These are phyloP conservation scores for Parazoanthus darwini DNA, from an alignment of 92 coral and sea anemone genomes.

Conservation along the genomic window DNA sequence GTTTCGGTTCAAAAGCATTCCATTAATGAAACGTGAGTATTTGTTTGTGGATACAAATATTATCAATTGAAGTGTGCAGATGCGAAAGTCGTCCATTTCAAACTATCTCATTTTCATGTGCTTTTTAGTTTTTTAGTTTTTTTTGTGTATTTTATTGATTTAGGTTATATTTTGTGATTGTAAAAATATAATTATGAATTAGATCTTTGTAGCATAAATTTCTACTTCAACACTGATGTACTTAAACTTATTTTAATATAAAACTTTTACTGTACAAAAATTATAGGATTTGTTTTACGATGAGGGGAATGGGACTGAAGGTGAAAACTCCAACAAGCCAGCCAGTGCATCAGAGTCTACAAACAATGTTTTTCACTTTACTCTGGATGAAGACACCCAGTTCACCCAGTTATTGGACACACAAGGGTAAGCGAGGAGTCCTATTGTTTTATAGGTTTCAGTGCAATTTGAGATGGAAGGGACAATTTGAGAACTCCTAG, in stretches of 20 bases:
- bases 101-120: too few relatives aligned
- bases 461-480: neutral
- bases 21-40: too few relatives aligned
- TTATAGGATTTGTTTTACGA: constrained; percentile 87
- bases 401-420: constrained; percentile 94
- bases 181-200: neutral
- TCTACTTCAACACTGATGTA: neutral
- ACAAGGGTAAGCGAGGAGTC: constrained; percentile 72
- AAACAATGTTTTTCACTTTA: constrained; percentile 75
- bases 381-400: constrained; percentile 97
- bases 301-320: constrained; percentile 47
- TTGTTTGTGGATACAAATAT: too few relatives aligned
- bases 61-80: too few relatives aligned
- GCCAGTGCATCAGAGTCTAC: constrained; percentile 46
- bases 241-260: too few relatives aligned
- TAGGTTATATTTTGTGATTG: too few relatives aligned
- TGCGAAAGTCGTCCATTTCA: too few relatives aligned
- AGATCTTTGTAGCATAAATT: neutral
- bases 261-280: neutral
- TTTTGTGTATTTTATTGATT: too few relatives aligned
- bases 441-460: neutral
- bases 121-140: too few relatives aligned
- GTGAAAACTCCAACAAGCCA: constrained; percentile 42
- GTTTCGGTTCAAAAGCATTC: too few relatives aligned
- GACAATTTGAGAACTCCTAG: too few relatives aligned